Conservation (phyloP, 2,797 vertebrate genomes). For the Novumbra hubbsi region DNA sequence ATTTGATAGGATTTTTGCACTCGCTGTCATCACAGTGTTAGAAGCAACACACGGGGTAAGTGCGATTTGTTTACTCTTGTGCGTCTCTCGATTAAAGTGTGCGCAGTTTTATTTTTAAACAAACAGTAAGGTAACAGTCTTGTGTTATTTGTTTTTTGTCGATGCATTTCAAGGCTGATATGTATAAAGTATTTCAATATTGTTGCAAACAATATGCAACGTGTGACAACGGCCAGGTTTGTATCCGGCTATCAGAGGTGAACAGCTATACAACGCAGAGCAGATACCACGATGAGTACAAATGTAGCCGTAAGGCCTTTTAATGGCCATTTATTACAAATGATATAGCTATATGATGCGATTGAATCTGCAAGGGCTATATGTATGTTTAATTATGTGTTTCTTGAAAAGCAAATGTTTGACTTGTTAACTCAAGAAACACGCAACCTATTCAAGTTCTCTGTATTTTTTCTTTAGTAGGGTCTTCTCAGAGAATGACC, state of each 20-base stretch:
- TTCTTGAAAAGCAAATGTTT: neutral
- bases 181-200: neutral
- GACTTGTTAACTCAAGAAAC: neutral
- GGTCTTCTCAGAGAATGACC: neutral
- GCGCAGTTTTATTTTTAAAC: neutral
- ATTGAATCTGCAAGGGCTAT: neutral
- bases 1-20: conserved; percentile 58
- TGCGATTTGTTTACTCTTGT: conserved; percentile 53
- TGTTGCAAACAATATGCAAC: neutral
- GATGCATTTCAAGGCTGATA: neutral
- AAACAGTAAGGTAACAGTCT: neutral
- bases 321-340: neutral
- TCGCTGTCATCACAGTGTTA: conserved; percentile 48
- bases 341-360: neutral
- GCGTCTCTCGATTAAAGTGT: conserved; percentile 6
- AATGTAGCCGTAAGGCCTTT: neutral
- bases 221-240: neutral
- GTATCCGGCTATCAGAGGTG: neutral
- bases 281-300: neutral
- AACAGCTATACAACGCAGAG: neutral
- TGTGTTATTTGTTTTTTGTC: neutral
- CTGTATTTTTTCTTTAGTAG: neutral
- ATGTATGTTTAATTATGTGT: neutral
- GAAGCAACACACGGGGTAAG: conserved; percentile 70
- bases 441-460: neutral